Evolutionary conservation across 1,140 invertebrate genomes (phyloP), one percentile per base, ranked within the genome.

Genomic region (Pygmarrhopalites habei): DNA sequence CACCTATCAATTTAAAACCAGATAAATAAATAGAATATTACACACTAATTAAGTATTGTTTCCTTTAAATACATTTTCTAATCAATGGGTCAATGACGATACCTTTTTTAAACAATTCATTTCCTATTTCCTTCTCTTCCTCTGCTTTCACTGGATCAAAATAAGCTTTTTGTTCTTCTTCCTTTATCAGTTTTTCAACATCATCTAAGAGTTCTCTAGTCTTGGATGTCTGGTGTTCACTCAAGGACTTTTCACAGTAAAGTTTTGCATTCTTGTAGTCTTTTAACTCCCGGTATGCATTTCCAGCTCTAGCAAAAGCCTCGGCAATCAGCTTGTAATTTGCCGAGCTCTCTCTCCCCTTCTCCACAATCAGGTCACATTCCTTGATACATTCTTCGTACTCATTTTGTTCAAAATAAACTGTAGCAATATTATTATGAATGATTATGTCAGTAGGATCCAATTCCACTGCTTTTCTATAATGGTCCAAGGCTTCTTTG

Each of bases 301-400:
- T 75, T 72, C 88, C 90, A 74, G 90, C 90, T 73, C 90, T 82
- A 58, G 86, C 85, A 71, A 92, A 89, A 1, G 89, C 91, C 79
- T 98, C 99, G 1, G 96, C 93, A 76, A 99, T 95, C 51, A 97
- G 76, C 78, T 96, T 97, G 73, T 91, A 99, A 76, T 99, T 95
- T 2, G 94, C 92, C 66, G 93, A 82, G 76, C 98, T 96, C 77
- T 97, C 95, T 69, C 96, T 82, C 0, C 96, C 97, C 67, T 97
- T 79, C 71, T 98, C 92, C 69, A 99, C 88, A 0, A 90, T 95
- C 72, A 91, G 92, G 70, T 96, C 85, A 78, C 96, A 99, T 69
- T 87, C 82, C 72, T 88, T 85, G 64, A 99, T 93, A 78, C 95
- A 98, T 69, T 89, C 87, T 49, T 94, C 83, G 77, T 86, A 98